phyloP scores from a whole-genome alignment of 2,888 invertebrate genomes.

The Noctua janthe region DNA sequence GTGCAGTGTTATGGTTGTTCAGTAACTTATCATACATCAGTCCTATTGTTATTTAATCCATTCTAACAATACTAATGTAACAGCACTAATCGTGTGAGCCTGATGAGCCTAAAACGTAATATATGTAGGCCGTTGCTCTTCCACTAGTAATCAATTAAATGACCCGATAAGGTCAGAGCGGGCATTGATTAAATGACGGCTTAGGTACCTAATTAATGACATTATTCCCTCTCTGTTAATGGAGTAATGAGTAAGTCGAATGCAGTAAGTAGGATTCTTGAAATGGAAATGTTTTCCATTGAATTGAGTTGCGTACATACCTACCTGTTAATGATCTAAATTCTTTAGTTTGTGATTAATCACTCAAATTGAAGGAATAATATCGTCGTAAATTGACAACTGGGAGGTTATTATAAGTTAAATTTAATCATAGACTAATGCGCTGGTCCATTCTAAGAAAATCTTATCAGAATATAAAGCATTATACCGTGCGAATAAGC shows the following conservation, averaged over 20 bases:
- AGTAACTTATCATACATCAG: background rate
- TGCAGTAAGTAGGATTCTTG: background rate
- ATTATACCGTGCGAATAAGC: too few species aligned
- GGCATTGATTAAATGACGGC: slow-evolving; percentile 47
- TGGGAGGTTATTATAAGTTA: too few species aligned
- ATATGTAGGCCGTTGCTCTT: background rate
- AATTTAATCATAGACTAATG: too few species aligned
- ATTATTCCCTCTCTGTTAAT: slow-evolving; percentile 6
- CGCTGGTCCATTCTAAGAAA: background rate
- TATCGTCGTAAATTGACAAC: background rate
- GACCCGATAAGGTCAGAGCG: slow-evolving; percentile 1
- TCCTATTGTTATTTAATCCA: slow-evolving; percentile 19
- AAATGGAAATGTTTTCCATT: slow-evolving; percentile 1
- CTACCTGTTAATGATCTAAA: slow-evolving; percentile 19
- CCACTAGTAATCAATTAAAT: slow-evolving; percentile 34
- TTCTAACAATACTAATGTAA: background rate
- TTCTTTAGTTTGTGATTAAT: slow-evolving; percentile 15
- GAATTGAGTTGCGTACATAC: background rate
- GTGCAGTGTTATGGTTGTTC: background rate
- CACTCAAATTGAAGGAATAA: background rate
- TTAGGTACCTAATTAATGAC: slow-evolving; percentile 34
- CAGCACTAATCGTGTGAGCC: background rate
- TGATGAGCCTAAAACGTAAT: background rate
- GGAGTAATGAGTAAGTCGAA: slow-evolving; percentile 19
- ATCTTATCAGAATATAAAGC: background rate